A percentile compares a stretch with the other conserved stretches of the same genome.
These are phyloP conservation scores for Yoshiicerus persimilis DNA, from an alignment of 1,140 invertebrate genomes.

Conservation along the genomic window DNA sequence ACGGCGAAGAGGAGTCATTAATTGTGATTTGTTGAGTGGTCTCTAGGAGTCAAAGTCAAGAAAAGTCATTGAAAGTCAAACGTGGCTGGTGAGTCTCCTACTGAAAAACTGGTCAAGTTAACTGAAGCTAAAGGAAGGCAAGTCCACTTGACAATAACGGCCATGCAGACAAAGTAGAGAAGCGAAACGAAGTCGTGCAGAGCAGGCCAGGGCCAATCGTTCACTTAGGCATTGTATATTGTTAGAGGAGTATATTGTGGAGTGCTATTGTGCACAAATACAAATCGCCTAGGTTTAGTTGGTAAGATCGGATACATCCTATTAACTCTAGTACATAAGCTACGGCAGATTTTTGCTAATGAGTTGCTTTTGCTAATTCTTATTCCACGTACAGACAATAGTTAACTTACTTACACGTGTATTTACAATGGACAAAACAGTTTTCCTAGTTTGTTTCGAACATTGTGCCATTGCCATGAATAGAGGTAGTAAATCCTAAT, in stretches of 20 bases:
- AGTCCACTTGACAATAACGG: background rate
- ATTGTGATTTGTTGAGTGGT: constrained; percentile 14
- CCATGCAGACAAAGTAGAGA: background rate
- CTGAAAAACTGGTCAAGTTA: constrained; percentile 13
- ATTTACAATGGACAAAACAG: too few species aligned
- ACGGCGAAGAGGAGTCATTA: background rate
- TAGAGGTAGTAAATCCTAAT: too few species aligned
- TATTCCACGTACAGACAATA: too few species aligned
- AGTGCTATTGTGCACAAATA: too few species aligned
- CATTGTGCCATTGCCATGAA: too few species aligned
- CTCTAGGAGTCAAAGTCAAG: background rate
- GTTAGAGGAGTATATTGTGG: too few species aligned
- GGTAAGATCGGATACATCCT: too few species aligned
- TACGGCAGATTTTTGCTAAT: background rate
- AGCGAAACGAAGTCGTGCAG: background rate
- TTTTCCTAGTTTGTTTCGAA: too few species aligned
- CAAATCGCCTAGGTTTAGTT: too few species aligned
- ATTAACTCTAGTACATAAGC: too few species aligned
- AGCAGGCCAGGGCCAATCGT: too few species aligned
- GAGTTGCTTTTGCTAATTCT: background rate
- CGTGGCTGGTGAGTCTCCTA: background rate
- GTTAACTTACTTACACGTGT: too few species aligned
- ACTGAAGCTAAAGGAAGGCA: background rate
- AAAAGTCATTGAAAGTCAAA: constrained; percentile 9
- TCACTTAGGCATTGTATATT: background rate